A percentile compares a stretch with the other conserved stretches of the same genome.
These are phyloP conservation scores for Dioctria linearis DNA, from an alignment of 2,888 invertebrate genomes.

Conservation along the genomic window DNA sequence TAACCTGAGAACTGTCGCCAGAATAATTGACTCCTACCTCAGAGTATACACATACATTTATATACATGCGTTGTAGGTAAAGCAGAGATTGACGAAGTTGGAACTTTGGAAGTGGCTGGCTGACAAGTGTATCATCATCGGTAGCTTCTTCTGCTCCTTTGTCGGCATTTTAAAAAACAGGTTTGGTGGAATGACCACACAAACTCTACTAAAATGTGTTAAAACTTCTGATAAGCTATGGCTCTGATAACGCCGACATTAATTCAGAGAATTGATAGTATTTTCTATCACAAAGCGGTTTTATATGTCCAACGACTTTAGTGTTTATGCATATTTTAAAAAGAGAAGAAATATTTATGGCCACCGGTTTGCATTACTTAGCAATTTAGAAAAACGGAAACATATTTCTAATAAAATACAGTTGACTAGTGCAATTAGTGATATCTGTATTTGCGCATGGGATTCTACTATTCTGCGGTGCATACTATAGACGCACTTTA, in stretches of 20 bases:
- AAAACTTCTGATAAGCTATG: slow-evolving; percentile 29
- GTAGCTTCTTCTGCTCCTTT: slow-evolving; percentile 24
- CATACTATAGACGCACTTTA: too few relatives aligned
- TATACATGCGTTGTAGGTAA: not conserved
- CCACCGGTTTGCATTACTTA: too few relatives aligned
- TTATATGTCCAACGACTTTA: too few relatives aligned
- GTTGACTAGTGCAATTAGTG: too few relatives aligned
- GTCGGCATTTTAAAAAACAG: slow-evolving; percentile 11
- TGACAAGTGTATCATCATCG: slow-evolving; percentile 23
- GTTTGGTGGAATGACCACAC: slow-evolving; percentile 27
- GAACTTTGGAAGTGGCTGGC: slow-evolving; percentile 15
- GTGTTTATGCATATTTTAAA: too few relatives aligned
- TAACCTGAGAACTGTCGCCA: slow-evolving; percentile 31
- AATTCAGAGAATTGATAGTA: slow-evolving; percentile 7
- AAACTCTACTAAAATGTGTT: slow-evolving; percentile 32
- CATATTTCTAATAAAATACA: too few relatives aligned
- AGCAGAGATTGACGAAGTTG: not conserved
- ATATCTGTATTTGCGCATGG: too few relatives aligned
- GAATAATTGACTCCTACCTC: slow-evolving; percentile 37
- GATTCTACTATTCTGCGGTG: too few relatives aligned
- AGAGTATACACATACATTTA: not conserved
- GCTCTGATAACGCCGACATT: slow-evolving; percentile 8
- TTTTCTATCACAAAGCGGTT: not conserved
- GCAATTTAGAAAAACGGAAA: too few relatives aligned
- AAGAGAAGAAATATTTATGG: too few relatives aligned